phyloP scores from a whole-genome alignment of 2,113 vertebrate genomes.

The Hemiscyllium ocellatum region DNA sequence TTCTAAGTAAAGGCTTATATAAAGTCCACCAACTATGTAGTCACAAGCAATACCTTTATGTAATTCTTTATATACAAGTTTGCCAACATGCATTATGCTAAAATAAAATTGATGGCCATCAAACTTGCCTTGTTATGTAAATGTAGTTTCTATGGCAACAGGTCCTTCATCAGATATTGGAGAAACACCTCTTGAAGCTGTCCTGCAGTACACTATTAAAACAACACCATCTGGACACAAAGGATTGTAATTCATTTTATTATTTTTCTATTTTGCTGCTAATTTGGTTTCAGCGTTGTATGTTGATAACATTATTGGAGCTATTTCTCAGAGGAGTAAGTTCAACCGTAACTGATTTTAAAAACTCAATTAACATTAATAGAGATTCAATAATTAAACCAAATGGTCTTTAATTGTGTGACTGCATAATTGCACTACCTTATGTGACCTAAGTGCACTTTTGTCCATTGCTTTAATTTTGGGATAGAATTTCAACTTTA shows the following conservation, averaged over 20 bases:
- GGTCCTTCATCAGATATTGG: not conserved
- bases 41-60: not conserved
- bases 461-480: not conserved
- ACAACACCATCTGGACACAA: not conserved
- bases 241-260: not conserved
- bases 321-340: not conserved
- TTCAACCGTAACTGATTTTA: not conserved
- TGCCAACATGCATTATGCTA: not conserved
- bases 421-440: not conserved
- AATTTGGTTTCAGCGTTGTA: not conserved
- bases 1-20: too few relatives aligned
- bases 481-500: too few relatives aligned
- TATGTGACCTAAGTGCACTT: not conserved
- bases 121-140: not conserved
- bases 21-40: too few relatives aligned
- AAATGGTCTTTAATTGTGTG: not conserved
- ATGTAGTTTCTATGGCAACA: not conserved
- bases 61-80: not conserved
- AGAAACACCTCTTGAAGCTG: not conserved
- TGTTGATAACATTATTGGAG: not conserved
- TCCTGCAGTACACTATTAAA: not conserved
- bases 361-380: not conserved
- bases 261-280: not conserved
- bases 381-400: not conserved
- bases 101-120: not conserved